These are phyloP conservation scores for Dicentrarchus labrax DNA, from an alignment of 2,113 vertebrate species.

Conservation along the genomic window DNA sequence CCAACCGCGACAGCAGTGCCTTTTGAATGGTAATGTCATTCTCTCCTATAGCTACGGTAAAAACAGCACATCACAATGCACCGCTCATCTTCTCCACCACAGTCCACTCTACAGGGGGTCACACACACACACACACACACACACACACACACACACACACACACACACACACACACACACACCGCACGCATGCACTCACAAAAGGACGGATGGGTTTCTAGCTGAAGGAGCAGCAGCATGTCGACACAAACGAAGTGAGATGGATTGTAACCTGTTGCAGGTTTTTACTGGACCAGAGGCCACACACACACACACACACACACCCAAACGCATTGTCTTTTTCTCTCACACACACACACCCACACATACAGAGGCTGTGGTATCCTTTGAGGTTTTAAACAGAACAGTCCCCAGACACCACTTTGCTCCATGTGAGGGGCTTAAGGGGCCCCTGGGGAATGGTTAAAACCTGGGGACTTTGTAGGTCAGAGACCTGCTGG, in stretches of 20 bases:
- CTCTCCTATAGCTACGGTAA: constrained; percentile 68
- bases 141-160: constrained; percentile 35
- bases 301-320: constrained; percentile 48
- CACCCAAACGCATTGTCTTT: constrained; percentile 12
- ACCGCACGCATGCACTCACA: constrained; percentile 17
- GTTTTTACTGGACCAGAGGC: constrained; percentile 50
- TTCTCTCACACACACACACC: constrained; percentile 33
- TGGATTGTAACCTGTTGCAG: constrained; percentile 63
- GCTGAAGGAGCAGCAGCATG: constrained; percentile 22
- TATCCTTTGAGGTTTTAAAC: constrained; percentile 69
- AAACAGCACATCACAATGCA: constrained; percentile 80
- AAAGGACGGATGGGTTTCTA: constrained; percentile 37
- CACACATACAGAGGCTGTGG: constrained; percentile 22
- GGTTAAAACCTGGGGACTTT: constrained; percentile 64
- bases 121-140: constrained; percentile 24
- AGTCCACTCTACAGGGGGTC: constrained; percentile 65
- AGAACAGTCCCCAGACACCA: constrained; percentile 68
- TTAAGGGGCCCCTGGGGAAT: constrained; percentile 75
- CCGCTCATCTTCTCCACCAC: constrained; percentile 67
- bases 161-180: no score
- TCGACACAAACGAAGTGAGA: constrained; percentile 62
- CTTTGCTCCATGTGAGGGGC: constrained; percentile 69
- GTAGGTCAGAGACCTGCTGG: constrained; percentile 56
- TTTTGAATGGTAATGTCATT: constrained; percentile 84
- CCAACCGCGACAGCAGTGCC: constrained; percentile 45